phyloP scores from a whole-genome alignment of 1,140 invertebrate genomes.

The Lasaia peninsularis region DNA sequence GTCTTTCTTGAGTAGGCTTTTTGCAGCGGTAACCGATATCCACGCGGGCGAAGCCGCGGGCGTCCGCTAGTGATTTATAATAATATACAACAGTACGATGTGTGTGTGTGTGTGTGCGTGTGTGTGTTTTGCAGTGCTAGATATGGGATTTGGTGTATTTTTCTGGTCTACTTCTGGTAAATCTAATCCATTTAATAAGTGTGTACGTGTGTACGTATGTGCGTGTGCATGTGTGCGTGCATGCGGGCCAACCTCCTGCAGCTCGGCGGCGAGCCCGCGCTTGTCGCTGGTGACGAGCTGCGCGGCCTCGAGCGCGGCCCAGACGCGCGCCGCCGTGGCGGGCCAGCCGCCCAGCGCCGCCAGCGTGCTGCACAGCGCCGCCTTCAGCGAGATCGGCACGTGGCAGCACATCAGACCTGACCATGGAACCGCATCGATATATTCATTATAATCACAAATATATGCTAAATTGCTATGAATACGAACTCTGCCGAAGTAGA shows the following conservation, averaged over 20 bases:
- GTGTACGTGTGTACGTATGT: too few species aligned
- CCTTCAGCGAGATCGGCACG: slow-evolving; percentile 90
- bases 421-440: neutral
- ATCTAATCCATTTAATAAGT: too few species aligned
- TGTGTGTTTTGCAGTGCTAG: too few species aligned
- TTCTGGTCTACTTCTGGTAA: too few species aligned
- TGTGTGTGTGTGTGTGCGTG: too few species aligned
- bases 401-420: slow-evolving; percentile 89
- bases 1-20: too few species aligned
- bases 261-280: slow-evolving; percentile 83
- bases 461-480: neutral
- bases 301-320: slow-evolving; percentile 91
- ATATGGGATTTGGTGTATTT: too few species aligned
- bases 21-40: too few species aligned
- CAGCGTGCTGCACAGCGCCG: slow-evolving; percentile 86
- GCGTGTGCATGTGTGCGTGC: neutral
- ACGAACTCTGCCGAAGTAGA: neutral
- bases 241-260: slow-evolving; percentile 73
- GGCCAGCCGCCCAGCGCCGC: slow-evolving; percentile 86
- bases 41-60: too few species aligned
- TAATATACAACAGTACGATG: too few species aligned
- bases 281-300: slow-evolving; percentile 86
- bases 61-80: too few species aligned
- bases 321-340: slow-evolving; percentile 86
- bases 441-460: neutral